phyloP scores from a whole-genome alignment of 2,888 invertebrate species.

The Diabrotica balteata region DNA sequence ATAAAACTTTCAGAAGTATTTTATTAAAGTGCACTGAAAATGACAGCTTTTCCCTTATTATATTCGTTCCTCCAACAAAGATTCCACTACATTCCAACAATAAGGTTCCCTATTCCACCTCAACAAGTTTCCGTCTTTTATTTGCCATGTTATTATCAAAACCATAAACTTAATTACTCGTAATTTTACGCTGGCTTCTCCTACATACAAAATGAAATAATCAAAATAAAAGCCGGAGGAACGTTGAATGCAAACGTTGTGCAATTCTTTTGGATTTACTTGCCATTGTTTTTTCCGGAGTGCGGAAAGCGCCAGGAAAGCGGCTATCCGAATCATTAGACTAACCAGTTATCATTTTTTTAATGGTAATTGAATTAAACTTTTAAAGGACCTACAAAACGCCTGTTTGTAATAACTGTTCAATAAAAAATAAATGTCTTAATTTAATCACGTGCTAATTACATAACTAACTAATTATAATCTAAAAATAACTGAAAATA shows the following conservation, averaged over 20 bases:
- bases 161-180: conserved; percentile 23
- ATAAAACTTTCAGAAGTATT: too few species aligned
- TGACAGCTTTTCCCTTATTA: too few species aligned
- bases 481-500: too few species aligned
- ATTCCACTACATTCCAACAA: not conserved
- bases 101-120: conserved; percentile 16
- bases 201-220: conserved; percentile 23
- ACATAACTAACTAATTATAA: too few species aligned
- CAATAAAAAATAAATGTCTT: too few species aligned
- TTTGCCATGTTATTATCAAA: conserved; percentile 20
- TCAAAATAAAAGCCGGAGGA: conserved; percentile 24
- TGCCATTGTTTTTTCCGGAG: conserved; percentile 10
- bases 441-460: too few species aligned
- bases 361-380: too few species aligned
- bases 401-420: too few species aligned
- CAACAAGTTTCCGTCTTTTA: conserved; percentile 23
- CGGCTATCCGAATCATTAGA: conserved; percentile 12
- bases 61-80: too few species aligned
- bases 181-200: conserved; percentile 19
- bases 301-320: not conserved
- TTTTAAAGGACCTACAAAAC: too few species aligned
- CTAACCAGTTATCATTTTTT: conserved; percentile 19
- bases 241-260: conserved; percentile 20
- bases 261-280: conserved; percentile 19
- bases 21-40: too few species aligned